phyloP scores from a whole-genome alignment of 2,797 vertebrate species.

The Myotis daubentonii region DNA sequence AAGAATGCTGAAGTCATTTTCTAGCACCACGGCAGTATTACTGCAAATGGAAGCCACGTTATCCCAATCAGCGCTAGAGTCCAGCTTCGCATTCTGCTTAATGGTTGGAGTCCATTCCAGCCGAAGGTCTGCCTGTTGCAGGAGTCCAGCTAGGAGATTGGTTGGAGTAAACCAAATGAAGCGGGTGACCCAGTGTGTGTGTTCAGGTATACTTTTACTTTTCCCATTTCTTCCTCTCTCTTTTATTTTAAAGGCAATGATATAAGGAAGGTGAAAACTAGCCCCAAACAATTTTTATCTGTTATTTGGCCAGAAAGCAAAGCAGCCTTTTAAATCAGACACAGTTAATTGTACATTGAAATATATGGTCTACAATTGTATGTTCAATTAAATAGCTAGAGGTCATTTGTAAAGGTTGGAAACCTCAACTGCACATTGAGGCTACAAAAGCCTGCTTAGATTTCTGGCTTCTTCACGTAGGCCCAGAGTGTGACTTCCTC shows the following conservation, averaged over 20 bases:
- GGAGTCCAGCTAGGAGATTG: not conserved
- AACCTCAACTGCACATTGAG: constrained; percentile 50
- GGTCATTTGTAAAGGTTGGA: constrained; percentile 49
- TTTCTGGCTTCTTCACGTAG: constrained; percentile 4
- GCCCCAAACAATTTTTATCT: not conserved
- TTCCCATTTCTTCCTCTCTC: not conserved
- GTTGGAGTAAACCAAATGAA: not conserved
- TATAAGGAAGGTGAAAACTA: not conserved
- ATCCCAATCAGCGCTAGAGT: not conserved
- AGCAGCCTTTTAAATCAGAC: constrained; percentile 71
- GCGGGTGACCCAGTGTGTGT: not conserved
- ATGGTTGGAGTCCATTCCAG: not conserved
- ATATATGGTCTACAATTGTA: constrained; percentile 30
- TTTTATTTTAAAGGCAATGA: constrained; percentile 38
- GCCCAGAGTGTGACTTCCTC: not conserved
- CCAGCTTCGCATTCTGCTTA: not conserved
- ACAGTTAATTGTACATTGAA: constrained; percentile 72
- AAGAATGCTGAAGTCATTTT: constrained; percentile 56
- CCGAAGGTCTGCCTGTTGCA: not conserved
- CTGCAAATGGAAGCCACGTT: constrained; percentile 30
- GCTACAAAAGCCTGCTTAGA: constrained; percentile 15
- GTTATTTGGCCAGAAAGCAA: not conserved
- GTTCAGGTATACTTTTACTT: not conserved
- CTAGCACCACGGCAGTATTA: not conserved
- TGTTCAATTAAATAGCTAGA: constrained; percentile 60